Conservation (phyloP, 37 sponge, comb jelly and placozoan genomes). For the Theonella swinhoei region DNA sequence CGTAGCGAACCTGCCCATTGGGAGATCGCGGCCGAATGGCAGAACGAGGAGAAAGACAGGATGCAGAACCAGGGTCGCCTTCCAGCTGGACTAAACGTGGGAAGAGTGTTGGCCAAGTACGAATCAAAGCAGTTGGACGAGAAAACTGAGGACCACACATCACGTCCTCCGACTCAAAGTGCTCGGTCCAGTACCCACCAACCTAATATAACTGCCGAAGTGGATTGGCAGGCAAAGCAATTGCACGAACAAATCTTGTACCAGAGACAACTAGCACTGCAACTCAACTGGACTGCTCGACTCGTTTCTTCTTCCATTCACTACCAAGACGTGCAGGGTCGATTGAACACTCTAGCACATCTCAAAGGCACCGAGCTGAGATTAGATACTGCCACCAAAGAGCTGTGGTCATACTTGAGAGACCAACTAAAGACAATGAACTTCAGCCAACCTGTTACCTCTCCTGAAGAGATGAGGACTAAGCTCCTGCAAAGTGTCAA, state of each 20-base stretch:
- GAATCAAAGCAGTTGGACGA: background rate
- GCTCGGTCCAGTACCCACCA: background rate
- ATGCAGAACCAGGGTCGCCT: background rate
- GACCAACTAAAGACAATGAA: slow-evolving; percentile 15
- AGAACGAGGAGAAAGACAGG: background rate
- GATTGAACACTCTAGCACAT: background rate
- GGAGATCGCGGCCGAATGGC: background rate
- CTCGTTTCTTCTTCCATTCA: no score
- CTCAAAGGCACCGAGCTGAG: slow-evolving; percentile 28
- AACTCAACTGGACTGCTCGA: background rate
- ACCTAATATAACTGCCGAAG: background rate
- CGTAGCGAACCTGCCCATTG: background rate
- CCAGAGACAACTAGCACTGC: background rate
- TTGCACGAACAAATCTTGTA: background rate
- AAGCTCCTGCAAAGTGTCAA: background rate
- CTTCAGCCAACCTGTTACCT: background rate
- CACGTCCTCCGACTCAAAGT: no score
- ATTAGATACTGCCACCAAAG: slow-evolving; percentile 40
- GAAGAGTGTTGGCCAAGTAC: background rate
- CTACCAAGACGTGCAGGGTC: background rate
- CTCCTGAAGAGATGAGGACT: background rate
- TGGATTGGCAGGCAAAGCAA: no score
- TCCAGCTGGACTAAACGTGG: background rate
- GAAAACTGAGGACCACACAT: background rate
- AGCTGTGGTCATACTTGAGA: slow-evolving; percentile 68